phyloP scores from a whole-genome alignment of 2,113 vertebrate genomes.

The Lipophrys pholis region DNA sequence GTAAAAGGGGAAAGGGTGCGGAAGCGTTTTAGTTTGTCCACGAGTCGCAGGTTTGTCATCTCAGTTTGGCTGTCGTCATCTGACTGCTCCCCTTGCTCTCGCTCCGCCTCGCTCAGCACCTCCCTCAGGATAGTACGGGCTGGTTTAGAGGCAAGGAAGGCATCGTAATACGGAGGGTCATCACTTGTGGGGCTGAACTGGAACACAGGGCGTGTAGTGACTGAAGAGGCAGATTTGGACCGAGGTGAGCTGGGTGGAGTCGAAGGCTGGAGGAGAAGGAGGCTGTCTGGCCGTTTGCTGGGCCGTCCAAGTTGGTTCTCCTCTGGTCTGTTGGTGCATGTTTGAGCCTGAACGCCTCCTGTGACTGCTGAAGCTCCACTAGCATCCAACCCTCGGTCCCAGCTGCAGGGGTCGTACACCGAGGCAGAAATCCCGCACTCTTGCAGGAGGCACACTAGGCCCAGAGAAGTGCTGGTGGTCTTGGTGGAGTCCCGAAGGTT shows the following conservation, averaged over 20 bases:
- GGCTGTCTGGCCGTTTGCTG: conserved; percentile 69
- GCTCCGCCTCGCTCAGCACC: conserved; percentile 86
- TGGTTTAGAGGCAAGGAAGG: conserved; percentile 95
- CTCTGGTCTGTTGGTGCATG: not conserved
- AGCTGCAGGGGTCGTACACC: conserved; percentile 91
- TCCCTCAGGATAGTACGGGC: conserved; percentile 95
- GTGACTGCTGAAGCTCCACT: conserved; percentile 63
- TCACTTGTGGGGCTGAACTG: conserved; percentile 90
- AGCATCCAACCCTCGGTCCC: conserved; percentile 85
- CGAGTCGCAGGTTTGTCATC: conserved; percentile 90
- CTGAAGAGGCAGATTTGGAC: conserved; percentile 39
- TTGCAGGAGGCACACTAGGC: conserved; percentile 93
- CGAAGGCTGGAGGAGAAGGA: conserved; percentile 77
- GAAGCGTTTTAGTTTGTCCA: conserved; percentile 95
- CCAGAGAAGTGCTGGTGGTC: conserved; percentile 95
- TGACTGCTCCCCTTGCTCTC: conserved; percentile 66
- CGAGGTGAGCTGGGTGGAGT: conserved; percentile 90
- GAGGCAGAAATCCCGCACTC: conserved; percentile 94
- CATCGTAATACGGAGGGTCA: conserved; percentile 86
- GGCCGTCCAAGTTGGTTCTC: not conserved
- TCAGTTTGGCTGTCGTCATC: conserved; percentile 92
- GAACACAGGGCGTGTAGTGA: conserved; percentile 61
- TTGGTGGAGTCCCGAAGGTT: conserved; percentile 94
- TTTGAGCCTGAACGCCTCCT: conserved; percentile 19
- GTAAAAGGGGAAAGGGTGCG: conserved; percentile 78